Evolutionary conservation across 2,113 vertebrate species (phyloP), one percentile per base, ranked within the genome.

Genomic region (Cephalopholis sonnerati): DNA sequence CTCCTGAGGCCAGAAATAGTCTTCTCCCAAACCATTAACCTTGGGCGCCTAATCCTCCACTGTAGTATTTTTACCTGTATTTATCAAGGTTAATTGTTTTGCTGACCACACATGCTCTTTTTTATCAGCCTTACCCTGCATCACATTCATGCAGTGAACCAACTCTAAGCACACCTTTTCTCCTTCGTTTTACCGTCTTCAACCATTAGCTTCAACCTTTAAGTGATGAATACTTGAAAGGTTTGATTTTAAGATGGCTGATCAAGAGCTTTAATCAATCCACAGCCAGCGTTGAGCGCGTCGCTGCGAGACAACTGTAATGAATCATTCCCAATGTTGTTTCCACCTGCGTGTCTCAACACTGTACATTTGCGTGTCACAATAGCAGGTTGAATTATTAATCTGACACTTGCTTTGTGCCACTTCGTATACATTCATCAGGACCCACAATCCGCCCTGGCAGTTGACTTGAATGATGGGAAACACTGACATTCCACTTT

Each of bases 31-130:
- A 85, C 70, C 82, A 85, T 90, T 90, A 89, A 92, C 90, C 91
- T 90, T 83, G 77, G 70, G 46, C 25, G 64, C 51, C 64, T 59
- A 61, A 80, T 57, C 81, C 77, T 72, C n/a, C 1, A 7, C 75
- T 64, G 51, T 77, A 82, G 46, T 82, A 78, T 61, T 80, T 90
- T 72, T 74, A 84, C 77, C 70, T 91, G 78, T 88, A 83, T 91
- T 89, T 83, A 81, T 85, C 83, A 91, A 93, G 87, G 91, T 92
- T 91, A 89, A 90, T 89, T 87, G 80, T 89, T 85, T 78, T 76
- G 80, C 86, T 91, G 81, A 89, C 75, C 77, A 88, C 79, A 84
- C 64, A 82, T 51, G 44, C 46, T 81, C 53, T 81, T 36, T n/a
- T 87, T 81, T 54, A 90, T 87, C 89, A 83, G 59, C 32, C 24